Conservation (phyloP, 2,888 invertebrate species). For the Argyra leucocephala region DNA sequence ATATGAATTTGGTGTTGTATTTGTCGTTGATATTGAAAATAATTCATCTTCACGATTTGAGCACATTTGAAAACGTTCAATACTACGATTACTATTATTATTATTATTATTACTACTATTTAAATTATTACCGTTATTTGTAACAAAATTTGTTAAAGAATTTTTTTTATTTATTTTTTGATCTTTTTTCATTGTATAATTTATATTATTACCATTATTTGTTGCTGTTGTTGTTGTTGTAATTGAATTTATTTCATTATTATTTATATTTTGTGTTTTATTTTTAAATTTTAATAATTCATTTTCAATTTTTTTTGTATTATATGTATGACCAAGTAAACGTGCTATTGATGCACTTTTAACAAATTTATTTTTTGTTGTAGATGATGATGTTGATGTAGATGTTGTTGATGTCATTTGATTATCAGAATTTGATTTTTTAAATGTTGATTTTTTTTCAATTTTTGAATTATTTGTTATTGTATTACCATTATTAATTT, state of each 20-base stretch:
- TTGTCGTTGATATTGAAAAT: too few relatives aligned
- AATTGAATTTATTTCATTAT: slow-evolving; percentile 11
- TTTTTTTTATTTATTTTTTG: not conserved
- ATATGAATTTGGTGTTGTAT: too few relatives aligned
- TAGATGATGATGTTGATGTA: slow-evolving; percentile 18
- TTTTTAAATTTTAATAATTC: slow-evolving; percentile 22
- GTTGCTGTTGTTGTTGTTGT: not conserved
- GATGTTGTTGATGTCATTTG: not conserved
- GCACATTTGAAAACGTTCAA: slow-evolving; percentile 38
- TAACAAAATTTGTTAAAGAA: slow-evolving; percentile 17
- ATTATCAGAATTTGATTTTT: slow-evolving; percentile 8
- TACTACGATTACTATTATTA: slow-evolving; percentile 25
- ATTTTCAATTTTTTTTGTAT: slow-evolving; percentile 40
- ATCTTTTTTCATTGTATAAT: not conserved
- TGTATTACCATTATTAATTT: slow-evolving; percentile 12
- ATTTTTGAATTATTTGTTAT: slow-evolving; percentile 18
- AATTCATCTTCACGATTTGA: slow-evolving; percentile 34
- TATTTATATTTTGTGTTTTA: not conserved
- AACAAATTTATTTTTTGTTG: slow-evolving; percentile 33
- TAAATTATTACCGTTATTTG: not conserved
- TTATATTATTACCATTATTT: not conserved
- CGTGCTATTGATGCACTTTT: slow-evolving; percentile 41
- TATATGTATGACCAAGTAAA: slow-evolving; percentile 41
- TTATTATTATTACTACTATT: slow-evolving; percentile 7
- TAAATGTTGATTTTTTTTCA: slow-evolving; percentile 16